Evolutionary conservation across 2,888 invertebrate species (phyloP).

Genomic region (Parelbella ahira): DNA sequence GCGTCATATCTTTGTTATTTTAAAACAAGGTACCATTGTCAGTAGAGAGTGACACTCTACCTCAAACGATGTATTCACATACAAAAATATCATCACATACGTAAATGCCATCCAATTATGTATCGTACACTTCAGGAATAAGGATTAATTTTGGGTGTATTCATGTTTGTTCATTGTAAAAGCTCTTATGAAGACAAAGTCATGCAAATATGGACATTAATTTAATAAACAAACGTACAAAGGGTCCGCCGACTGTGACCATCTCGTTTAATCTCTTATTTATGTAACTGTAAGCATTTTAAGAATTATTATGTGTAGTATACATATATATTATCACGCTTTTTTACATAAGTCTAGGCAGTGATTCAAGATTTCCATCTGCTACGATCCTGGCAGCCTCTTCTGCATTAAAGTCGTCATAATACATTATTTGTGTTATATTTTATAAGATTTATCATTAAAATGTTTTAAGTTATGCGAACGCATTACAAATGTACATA

Average conservation of each 20-base stretch:
- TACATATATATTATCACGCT: too few species aligned
- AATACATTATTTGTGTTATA: too few species aligned
- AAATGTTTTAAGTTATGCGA: too few species aligned
- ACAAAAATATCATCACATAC: conserved; percentile 14
- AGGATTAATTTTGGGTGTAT: conserved; percentile 1
- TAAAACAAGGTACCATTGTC: conserved; percentile 43
- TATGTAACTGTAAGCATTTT: too few species aligned
- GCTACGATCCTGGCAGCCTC: too few species aligned
- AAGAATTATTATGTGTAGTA: too few species aligned
- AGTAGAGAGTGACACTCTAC: conserved; percentile 27
- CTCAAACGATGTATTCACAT: conserved; percentile 26
- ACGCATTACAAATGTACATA: too few species aligned
- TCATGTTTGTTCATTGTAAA: background rate
- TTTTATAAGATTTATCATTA: too few species aligned
- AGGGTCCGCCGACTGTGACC: conserved; percentile 19
- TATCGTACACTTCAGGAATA: background rate
- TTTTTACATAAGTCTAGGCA: too few species aligned
- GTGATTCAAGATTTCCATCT: too few species aligned
- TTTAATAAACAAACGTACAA: conserved; percentile 25
- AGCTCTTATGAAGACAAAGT: conserved; percentile 19
- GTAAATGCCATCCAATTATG: conserved; percentile 12
- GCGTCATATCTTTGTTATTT: conserved; percentile 41
- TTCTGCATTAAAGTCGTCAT: too few species aligned
- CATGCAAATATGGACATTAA: conserved; percentile 25
- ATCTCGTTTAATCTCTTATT: conserved; percentile 8